These are phyloP conservation scores for Myopa tessellatipennis DNA, from an alignment of 2,888 invertebrate species.

Conservation along the genomic window DNA sequence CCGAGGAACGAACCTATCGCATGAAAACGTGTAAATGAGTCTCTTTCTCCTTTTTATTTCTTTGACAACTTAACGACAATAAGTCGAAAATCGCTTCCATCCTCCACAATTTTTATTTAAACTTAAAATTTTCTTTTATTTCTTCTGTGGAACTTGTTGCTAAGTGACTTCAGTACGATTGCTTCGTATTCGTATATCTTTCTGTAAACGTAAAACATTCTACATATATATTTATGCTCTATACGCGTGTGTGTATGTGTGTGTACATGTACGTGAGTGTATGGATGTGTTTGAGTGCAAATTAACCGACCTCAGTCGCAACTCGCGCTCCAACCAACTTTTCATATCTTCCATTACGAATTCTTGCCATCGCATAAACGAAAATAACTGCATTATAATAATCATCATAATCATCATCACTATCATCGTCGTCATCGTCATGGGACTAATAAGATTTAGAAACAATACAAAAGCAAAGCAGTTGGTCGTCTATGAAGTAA, in stretches of 20 bases:
- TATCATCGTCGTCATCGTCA: not conserved
- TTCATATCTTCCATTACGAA: not conserved
- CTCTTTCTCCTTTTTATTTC: no score
- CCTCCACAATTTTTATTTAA: no score
- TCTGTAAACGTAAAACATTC: no score
- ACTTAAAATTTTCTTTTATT: not conserved
- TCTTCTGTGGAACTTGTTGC: not conserved
- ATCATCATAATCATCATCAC: no score
- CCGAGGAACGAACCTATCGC: no score
- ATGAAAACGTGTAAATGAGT: no score
- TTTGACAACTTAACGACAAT: no score
- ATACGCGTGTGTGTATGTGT: not conserved
- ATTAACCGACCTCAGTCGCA: not conserved
- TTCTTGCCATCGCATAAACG: not conserved
- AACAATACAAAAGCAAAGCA: not conserved
- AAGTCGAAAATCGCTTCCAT: no score
- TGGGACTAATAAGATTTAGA: slow-evolving; percentile 22
- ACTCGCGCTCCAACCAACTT: slow-evolving; percentile 15
- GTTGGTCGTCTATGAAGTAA: not conserved
- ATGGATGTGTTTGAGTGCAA: not conserved
- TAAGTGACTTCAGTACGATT: not conserved
- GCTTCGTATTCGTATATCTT: not conserved
- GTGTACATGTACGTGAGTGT: not conserved
- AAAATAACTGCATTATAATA: slow-evolving; percentile 16
- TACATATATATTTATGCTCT: not conserved